Percentiles rank a stretch among this genome's conserved stretches.
These are phyloP conservation scores for Micromussa lordhowensis DNA, from an alignment of 92 coral and sea anemone genomes.

Conservation along the genomic window DNA sequence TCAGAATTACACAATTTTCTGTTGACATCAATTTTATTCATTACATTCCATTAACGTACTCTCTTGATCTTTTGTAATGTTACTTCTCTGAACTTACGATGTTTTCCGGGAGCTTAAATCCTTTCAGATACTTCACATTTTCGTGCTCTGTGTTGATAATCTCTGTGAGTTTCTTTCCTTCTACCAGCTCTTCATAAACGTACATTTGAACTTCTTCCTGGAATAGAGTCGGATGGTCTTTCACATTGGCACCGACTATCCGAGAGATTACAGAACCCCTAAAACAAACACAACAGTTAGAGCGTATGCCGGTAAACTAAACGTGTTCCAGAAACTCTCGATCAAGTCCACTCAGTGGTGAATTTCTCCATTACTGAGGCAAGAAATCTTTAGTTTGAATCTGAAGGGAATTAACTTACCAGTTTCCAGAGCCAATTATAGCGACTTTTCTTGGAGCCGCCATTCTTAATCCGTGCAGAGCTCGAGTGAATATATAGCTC, in stretches of 20 bases:
- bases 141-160: slow-evolving; percentile 93
- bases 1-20: background rate
- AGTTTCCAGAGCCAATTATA: slow-evolving; percentile 97
- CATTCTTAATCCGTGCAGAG: slow-evolving; percentile 59
- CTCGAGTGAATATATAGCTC: slow-evolving; percentile 26
- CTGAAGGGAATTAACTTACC: slow-evolving; percentile 63
- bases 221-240: slow-evolving; percentile 83
- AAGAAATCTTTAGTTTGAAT: background rate
- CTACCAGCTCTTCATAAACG: slow-evolving; percentile 90
- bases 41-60: background rate
- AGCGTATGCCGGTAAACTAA: background rate
- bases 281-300: background rate
- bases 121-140: slow-evolving; percentile 92
- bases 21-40: background rate
- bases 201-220: slow-evolving; percentile 89
- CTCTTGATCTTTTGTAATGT: background rate
- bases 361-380: background rate
- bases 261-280: slow-evolving; percentile 99
- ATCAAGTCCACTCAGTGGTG: background rate
- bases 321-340: background rate
- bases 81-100: slow-evolving; percentile 66
- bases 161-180: slow-evolving; percentile 90
- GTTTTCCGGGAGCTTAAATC: slow-evolving; percentile 87
- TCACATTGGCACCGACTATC: slow-evolving; percentile 88
- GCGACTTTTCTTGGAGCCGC: slow-evolving; percentile 73